Evolutionary conservation across 2,113 vertebrate species (phyloP).

Genomic region (Tachysurus fulvidraco): DNA sequence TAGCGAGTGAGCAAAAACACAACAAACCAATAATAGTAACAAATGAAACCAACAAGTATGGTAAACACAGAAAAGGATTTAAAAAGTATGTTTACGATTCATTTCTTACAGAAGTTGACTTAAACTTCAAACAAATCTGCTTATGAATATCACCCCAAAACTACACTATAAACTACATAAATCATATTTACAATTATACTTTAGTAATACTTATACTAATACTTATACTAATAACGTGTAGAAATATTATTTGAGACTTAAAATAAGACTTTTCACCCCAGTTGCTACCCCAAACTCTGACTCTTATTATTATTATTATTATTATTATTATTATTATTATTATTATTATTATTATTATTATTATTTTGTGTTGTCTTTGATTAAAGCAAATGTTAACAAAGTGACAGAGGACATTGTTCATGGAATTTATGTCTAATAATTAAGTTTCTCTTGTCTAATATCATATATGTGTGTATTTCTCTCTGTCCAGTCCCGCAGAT

Average conservation of each 20-base stretch:
- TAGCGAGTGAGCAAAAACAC: not conserved
- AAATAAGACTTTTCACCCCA: not conserved
- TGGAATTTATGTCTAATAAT: not conserved
- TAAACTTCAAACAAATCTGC: not conserved
- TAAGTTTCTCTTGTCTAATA: not conserved
- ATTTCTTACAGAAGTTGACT: not conserved
- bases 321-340: not conserved
- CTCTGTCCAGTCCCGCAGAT: slow-evolving; percentile 45
- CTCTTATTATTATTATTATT: too few relatives aligned
- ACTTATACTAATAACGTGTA: not conserved
- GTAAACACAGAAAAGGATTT: too few relatives aligned
- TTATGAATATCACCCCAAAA: not conserved
- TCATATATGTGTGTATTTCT: not conserved
- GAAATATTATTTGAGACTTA: not conserved
- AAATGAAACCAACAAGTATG: too few relatives aligned
- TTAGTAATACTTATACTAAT: not conserved
- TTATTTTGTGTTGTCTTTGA: not conserved
- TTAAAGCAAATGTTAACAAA: not conserved
- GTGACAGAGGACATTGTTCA: not conserved
- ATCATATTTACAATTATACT: not conserved
- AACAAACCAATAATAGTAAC: not conserved
- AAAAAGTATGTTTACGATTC: not conserved
- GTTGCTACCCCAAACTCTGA: not conserved
- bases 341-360: too few relatives aligned
- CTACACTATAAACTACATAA: not conserved